Evolutionary conservation across 1,140 invertebrate genomes (phyloP).

Genomic region (Brachionus calyciflorus): DNA sequence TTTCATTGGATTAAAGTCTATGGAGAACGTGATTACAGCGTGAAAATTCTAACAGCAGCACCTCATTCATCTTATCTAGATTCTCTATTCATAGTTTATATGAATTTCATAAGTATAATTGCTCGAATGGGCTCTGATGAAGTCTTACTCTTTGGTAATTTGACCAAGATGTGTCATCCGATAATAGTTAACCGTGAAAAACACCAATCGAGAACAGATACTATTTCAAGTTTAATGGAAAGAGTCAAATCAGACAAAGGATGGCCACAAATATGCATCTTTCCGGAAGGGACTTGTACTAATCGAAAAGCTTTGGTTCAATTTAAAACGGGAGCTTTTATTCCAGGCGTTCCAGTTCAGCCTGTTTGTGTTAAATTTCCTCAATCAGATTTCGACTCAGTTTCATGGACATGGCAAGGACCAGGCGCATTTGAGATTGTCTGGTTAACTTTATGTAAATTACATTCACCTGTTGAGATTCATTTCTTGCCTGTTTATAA

Average conservation of each 20-base stretch:
- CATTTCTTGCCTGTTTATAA: slow-evolving; percentile 81
- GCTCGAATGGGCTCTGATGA: slow-evolving; percentile 72
- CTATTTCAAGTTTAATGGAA: slow-evolving; percentile 84
- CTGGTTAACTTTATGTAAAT: slow-evolving; percentile 84
- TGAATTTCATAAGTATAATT: slow-evolving; percentile 74
- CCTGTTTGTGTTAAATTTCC: slow-evolving; percentile 87
- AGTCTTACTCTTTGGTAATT: slow-evolving; percentile 77
- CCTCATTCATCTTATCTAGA: slow-evolving; percentile 88
- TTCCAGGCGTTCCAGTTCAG: slow-evolving; percentile 88
- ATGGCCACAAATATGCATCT: slow-evolving; percentile 76
- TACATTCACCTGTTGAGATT: slow-evolving; percentile 83
- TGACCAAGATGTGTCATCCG: slow-evolving; percentile 88
- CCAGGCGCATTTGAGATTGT: slow-evolving; percentile 82
- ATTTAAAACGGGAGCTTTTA: slow-evolving; percentile 82
- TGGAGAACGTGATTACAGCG: slow-evolving; percentile 70
- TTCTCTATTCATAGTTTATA: slow-evolving; percentile 75
- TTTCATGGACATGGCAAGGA: slow-evolving; percentile 96
- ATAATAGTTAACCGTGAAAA: slow-evolving; percentile 88
- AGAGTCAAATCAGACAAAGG: slow-evolving; percentile 79
- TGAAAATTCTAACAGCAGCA: slow-evolving; percentile 77
- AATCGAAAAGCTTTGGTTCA: slow-evolving; percentile 86
- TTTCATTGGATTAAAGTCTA: slow-evolving; percentile 73
- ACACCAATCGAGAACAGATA: slow-evolving; percentile 82
- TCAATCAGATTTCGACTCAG: slow-evolving; percentile 77
- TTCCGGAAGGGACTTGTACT: slow-evolving; percentile 91